Evolutionary conservation across 2,888 invertebrate genomes (phyloP).

Genomic region (Drosophila paranaensis): DNA sequence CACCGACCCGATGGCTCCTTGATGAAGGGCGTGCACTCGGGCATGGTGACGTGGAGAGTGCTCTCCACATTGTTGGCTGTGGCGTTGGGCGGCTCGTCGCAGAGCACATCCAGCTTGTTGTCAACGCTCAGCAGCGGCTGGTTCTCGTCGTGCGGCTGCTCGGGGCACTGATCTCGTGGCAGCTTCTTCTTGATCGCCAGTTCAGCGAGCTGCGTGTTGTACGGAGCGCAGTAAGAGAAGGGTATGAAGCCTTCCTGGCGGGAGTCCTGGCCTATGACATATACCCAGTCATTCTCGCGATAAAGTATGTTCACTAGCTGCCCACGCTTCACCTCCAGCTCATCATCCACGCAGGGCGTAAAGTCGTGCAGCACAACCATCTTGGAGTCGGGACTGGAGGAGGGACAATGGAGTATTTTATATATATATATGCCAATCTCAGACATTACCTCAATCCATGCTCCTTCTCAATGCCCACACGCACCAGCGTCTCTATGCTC

Average conservation of each 20-base stretch:
- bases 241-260: conserved; percentile 97
- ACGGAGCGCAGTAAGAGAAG: conserved; percentile 96
- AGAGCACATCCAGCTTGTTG: conserved; percentile 76
- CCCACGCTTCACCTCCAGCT: conserved; percentile 94
- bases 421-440: neutral
- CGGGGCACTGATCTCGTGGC: conserved; percentile 87
- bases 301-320: conserved; percentile 97
- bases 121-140: conserved; percentile 70
- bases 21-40: conserved; percentile 89
- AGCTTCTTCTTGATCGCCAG: conserved; percentile 94
- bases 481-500: conserved; percentile 88
- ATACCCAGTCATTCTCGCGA: conserved; percentile 98
- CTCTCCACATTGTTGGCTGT: conserved; percentile 83
- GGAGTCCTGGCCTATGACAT: conserved; percentile 95
- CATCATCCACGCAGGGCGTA: conserved; percentile 97
- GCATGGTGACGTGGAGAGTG: conserved; percentile 76
- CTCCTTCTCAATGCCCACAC: conserved; percentile 93
- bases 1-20: conserved; percentile 96
- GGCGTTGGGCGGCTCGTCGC: conserved; percentile 72
- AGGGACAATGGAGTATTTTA: neutral
- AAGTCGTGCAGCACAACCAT: conserved; percentile 98
- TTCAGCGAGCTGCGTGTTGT: conserved; percentile 90
- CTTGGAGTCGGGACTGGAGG: conserved; percentile 93
- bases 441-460: conserved; percentile 87
- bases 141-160: conserved; percentile 70